Evolutionary conservation across 2,113 vertebrate genomes (phyloP).

Genomic region (Cettia cetti): DNA sequence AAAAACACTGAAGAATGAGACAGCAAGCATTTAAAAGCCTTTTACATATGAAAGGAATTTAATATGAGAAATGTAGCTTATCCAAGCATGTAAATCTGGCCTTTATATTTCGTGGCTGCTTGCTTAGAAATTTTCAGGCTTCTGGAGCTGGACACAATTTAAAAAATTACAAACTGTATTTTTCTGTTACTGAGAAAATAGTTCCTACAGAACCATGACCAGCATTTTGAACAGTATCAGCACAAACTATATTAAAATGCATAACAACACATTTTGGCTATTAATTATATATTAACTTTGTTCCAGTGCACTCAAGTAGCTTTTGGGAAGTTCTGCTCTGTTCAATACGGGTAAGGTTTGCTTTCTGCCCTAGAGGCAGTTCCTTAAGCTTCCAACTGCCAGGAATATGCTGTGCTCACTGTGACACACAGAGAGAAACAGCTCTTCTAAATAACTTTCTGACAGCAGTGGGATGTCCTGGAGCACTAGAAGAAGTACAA

Average conservation of each 20-base stretch:
- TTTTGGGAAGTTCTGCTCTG: slow-evolving; percentile 22
- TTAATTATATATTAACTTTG: slow-evolving; percentile 8
- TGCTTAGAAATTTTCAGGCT: not conserved
- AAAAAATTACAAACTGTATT: not conserved
- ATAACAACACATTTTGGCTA: not conserved
- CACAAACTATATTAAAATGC: not conserved
- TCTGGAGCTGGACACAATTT: not conserved
- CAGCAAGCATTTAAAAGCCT: not conserved
- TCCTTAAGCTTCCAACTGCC: not conserved
- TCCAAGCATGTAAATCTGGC: not conserved
- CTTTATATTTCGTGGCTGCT: not conserved
- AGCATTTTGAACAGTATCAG: not conserved
- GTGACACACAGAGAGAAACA: slow-evolving; percentile 46
- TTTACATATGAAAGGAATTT: not conserved
- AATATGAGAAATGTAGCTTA: not conserved
- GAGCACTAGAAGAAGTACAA: not conserved
- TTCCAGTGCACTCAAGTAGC: not conserved
- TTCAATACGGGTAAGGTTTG: not conserved
- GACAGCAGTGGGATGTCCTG: not conserved
- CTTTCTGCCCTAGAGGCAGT: slow-evolving; percentile 47
- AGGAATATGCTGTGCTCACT: not conserved
- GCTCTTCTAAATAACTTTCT: not conserved
- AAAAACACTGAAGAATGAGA: not conserved
- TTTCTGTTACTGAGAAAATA: not conserved
- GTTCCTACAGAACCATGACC: not conserved